Evolutionary conservation across 2,888 invertebrate genomes (phyloP).

Genomic region (Watsonalla cultraria): DNA sequence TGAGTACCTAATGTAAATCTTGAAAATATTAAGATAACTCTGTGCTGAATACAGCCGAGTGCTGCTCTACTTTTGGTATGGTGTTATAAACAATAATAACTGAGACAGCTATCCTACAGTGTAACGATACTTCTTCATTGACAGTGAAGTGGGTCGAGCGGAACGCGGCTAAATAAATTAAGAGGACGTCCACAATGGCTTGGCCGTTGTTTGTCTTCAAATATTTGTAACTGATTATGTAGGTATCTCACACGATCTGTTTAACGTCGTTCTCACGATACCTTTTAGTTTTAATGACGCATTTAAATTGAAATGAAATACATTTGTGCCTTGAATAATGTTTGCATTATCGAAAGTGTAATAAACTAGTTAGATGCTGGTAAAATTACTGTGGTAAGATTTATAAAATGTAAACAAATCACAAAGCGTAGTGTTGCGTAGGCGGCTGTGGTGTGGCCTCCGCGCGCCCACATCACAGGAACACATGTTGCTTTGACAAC

Average conservation of each 20-base stretch:
- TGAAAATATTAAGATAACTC: too few species aligned
- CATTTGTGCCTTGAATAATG: neutral
- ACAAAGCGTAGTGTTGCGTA: constrained; percentile 28
- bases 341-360: constrained; percentile 7
- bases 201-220: constrained; percentile 14
- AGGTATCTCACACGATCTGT: constrained; percentile 1
- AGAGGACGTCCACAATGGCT: constrained; percentile 32
- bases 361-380: constrained; percentile 26
- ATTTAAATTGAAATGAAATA: constrained; percentile 12
- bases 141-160: constrained; percentile 57
- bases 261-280: constrained; percentile 1
- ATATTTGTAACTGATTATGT: constrained; percentile 19
- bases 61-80: neutral
- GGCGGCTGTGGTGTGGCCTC: constrained; percentile 49
- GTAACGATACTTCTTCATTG: constrained; percentile 48
- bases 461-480: constrained; percentile 50
- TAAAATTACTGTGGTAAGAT: constrained; percentile 46
- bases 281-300: neutral
- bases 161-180: constrained; percentile 62
- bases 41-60: neutral
- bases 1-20: too few species aligned
- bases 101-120: constrained; percentile 46
- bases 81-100: constrained; percentile 13
- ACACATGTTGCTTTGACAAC: constrained; percentile 63
- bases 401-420: constrained; percentile 47